Base-by-base conservation (phyloP, 2,797 vertebrate species). In the Acanthopagrus latus region DNA sequence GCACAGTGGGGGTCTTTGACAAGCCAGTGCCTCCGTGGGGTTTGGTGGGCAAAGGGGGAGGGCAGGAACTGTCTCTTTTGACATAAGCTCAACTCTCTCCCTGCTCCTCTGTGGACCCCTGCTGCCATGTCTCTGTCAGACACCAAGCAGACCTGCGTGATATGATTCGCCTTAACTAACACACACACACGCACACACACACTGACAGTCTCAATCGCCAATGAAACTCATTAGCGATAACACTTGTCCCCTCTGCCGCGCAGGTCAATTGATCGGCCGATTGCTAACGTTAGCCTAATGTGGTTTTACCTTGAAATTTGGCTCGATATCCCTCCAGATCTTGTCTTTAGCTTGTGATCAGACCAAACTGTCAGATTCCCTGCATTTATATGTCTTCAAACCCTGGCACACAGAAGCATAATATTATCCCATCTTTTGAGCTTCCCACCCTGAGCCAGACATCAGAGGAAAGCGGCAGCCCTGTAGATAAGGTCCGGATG, bases 1-100 rank as follows among this genome's bases (percentile, higher is more conserved):
- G 81, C 84, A 2, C 87, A 83, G 86, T 59, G 76, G 88, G 91
- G 88, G 80, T 82, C 86, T 83, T 63, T 92, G 91, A 94, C 87
- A 86, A 83, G 79, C 70, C 52, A 25, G 43, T 66, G 83, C 74
- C 83, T 88, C 82, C 55, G 86, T 79, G 77, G 76, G 85, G 33
- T 38, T 69, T 84, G 71, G 79, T 75, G 85, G 81, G 81, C 66
- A 70, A 82, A 73, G 47, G 51, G 72, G 80, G 76, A 60, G 65
- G 83, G 54, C 60, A 70, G 17, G 52, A 74, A 78, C 78, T 74
- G 79, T 86, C 83, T 85, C 86, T 62, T 86, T 60, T 90, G 88
- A 90, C 88, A 85, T 80, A 25, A 82, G 64, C 81, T 79, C 54
- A 76, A 57, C 73, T 82, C 76, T 85, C 41, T 82, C 65, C 23